Base-by-base conservation (phyloP, 2,888 invertebrate genomes). In the Scotopteryx bipunctaria region DNA sequence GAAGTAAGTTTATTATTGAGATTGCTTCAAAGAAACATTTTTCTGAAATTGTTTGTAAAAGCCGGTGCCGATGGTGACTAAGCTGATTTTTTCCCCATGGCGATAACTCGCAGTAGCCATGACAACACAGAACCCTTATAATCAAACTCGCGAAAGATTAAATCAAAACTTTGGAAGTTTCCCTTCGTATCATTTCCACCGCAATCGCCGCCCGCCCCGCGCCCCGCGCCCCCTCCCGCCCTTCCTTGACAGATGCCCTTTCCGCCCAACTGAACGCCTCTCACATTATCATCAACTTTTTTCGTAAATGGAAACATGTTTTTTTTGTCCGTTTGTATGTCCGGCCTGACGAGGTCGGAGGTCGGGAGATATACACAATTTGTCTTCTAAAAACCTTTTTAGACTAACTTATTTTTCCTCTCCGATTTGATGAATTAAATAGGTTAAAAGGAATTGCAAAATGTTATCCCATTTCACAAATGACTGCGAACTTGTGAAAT, bases 241-340 rank as follows among this genome's bases (percentile, higher is more conserved):
- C 47, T 47, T 43, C 37, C 53, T n/a, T 57, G 63, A 57, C 61
- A 58, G 59, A 57, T 61, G 57, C 53, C 57, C 47, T 56, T 57
- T 59, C 53, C 49, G 61, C 52, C 46, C 55, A 50, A 57, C 52
- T 55, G 59, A 53, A 55, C 59, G 57, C 54, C 51, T 57, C 42
- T 59, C 55, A 56, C 52, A 59, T 57, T 61, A 61, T 59, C 61
- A 49, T 57, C 56, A 54, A 55, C 53, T 59, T 64, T 63, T 63
- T 63, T 42, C 36, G 44, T 47, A 51, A 51, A 59, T 57, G 55
- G 46, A 54, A 51, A 55, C 47, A 56, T 50, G 43, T 46, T 57
- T 57, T n/a, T n/a, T 54, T 50, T 49, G 56, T 49, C 16, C 51
- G 54, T 54, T 49, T 47, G 54, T 49, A 36, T 32, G 53, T 58